Base-by-base conservation (phyloP, 2,888 invertebrate species). In the Ctenicera cuprea region DNA sequence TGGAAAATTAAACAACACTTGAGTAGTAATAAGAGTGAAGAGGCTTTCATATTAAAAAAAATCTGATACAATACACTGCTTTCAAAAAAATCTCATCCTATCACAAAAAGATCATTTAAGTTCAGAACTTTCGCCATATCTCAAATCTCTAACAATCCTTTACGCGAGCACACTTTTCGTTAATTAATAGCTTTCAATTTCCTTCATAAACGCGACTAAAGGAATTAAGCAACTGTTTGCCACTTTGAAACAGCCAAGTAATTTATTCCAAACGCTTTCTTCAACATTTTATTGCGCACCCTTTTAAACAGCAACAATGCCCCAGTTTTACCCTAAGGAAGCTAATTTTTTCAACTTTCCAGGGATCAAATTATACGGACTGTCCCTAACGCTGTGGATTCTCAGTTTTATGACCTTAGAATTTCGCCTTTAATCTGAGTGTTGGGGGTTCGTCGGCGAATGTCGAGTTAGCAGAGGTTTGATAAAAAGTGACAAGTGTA, bases 401-500 rank as follows among this genome's bases (percentile, higher is more conserved):
- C 57, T n/a, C 57, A 57, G 16, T 57, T 57, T 57, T 57, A 57
- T 18, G 57, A 57, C 33, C 57, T 57, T 57, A 57, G 16, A 59
- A 20, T 38, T 59, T 20, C 38, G 22, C 12, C 38, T 38, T 59
- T 59, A 59, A 59, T 59, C 38, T 38, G 38, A 18, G 30, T 22
- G 30, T 30, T 20, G 50, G 45, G n/a, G 12, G 30, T 18, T 57
- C 57, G 5, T 57, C 57, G 33, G n/a, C 33, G 57, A 57, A 16
- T 18, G 18, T 11, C 5, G 38, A 20, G 50, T 48, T 64, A 14
- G 14, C 18, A 20, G 9, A 22, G 14, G n/a, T 22, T 41, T 41
- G 43, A 41, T 38, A 57, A 67, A 67, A 67, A 67, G 57, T 57
- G 67, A 67, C 57, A 67, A 57, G 38, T 50, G 57, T 43, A 43